Percentiles rank a stretch among this genome's conserved stretches.
Evolutionary conservation across 2,888 invertebrate genomes (phyloP).

Genomic region (Cybosia mesomella): DNA sequence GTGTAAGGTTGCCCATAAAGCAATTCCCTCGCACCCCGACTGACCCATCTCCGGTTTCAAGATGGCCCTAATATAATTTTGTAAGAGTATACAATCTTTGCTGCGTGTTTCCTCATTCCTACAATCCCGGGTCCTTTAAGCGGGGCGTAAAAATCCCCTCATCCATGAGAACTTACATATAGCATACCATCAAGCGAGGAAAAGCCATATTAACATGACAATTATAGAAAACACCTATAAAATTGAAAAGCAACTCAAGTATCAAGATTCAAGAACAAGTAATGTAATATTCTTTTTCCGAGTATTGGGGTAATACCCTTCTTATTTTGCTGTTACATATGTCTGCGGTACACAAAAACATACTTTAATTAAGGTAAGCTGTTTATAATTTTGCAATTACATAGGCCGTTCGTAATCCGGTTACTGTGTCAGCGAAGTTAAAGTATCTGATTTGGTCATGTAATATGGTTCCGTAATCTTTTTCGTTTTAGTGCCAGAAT

Average conservation of each 20-base stretch:
- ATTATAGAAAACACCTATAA: background rate
- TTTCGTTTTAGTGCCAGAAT: too few relatives aligned
- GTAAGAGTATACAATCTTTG: too few relatives aligned
- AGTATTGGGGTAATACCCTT: slow-evolving; percentile 1
- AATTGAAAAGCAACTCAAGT: background rate
- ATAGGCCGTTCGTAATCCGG: background rate
- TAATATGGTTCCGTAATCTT: background rate
- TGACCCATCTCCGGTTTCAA: too few relatives aligned
- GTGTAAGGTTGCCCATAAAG: too few relatives aligned
- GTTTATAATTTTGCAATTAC: background rate
- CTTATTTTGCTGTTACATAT: background rate
- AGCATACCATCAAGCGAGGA: too few relatives aligned
- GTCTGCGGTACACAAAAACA: slow-evolving; percentile 3
- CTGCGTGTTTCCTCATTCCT: too few relatives aligned
- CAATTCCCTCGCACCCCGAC: too few relatives aligned
- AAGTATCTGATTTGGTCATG: background rate
- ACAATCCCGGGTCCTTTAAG: too few relatives aligned
- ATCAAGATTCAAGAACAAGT: background rate
- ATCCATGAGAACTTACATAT: too few relatives aligned
- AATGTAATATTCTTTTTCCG: background rate
- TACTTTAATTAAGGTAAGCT: background rate
- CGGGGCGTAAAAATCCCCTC: too few relatives aligned
- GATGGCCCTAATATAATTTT: too few relatives aligned
- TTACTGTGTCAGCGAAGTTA: slow-evolving; percentile 16
- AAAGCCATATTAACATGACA: background rate